Conservation (phyloP, 2,797 vertebrate species). For the Anas acuta region DNA sequence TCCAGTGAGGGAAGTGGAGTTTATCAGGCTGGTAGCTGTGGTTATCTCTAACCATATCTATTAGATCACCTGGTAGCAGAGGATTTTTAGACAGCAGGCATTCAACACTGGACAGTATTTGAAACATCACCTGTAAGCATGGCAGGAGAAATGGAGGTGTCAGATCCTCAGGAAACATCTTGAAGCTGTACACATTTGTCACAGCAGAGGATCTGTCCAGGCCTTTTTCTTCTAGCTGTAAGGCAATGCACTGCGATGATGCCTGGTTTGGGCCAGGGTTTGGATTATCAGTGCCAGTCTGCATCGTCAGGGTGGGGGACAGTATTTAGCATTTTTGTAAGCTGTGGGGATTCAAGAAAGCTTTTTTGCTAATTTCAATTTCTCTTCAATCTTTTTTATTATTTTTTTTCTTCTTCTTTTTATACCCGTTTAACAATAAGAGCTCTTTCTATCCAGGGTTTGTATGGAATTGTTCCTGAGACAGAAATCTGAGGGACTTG, state of each 20-base stretch:
- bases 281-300: neutral
- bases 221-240: neutral
- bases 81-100: neutral
- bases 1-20: no score
- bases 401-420: neutral
- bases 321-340: neutral
- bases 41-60: neutral
- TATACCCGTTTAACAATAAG: neutral
- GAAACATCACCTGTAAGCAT: neutral
- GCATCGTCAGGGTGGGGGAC: neutral
- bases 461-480: neutral
- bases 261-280: neutral
- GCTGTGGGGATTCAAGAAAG: neutral
- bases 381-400: neutral
- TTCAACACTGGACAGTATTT: neutral
- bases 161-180: neutral
- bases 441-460: neutral
- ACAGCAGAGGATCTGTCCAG: neutral
- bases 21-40: neutral
- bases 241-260: neutral
- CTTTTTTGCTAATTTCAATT: neutral
- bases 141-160: neutral
- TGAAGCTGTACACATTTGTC: neutral
- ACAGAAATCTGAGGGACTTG: neutral
- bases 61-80: neutral